Percentiles rank a stretch among this genome's conserved stretches.
Evolutionary conservation across 2,113 vertebrate genomes (phyloP).

Genomic region (Dromiciops gliroides): DNA sequence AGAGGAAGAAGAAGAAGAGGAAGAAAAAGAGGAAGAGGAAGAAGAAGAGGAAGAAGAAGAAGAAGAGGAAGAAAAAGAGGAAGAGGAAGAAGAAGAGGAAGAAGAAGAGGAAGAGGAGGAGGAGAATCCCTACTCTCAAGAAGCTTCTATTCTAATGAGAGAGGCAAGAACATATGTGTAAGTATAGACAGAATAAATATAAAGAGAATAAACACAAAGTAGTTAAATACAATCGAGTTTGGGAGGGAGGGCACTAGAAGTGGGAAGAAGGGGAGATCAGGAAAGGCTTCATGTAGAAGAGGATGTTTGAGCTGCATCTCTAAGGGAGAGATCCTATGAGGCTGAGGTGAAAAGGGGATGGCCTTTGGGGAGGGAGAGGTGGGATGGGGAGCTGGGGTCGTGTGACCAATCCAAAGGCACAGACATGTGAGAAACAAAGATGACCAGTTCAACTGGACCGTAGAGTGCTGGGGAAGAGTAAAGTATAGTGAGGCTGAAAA

Average conservation of each 20-base stretch:
- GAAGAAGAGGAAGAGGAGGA: too few relatives aligned
- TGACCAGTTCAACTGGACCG: neutral
- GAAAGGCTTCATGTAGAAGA: neutral
- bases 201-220: neutral
- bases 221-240: neutral
- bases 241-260: neutral
- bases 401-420: neutral
- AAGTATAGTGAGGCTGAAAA: neutral
- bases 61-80: too few relatives aligned
- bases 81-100: too few relatives aligned
- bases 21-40: too few relatives aligned
- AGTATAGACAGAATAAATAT: neutral
- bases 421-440: neutral
- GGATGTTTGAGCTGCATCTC: neutral
- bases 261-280: neutral
- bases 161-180: neutral
- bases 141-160: neutral
- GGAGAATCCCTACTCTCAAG: neutral
- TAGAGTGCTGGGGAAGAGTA: neutral
- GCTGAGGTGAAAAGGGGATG: neutral
- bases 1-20: too few relatives aligned
- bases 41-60: too few relatives aligned
- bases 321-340: neutral
- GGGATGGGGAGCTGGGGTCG: neutral
- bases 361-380: neutral